Evolutionary conservation across 2,113 vertebrate genomes (phyloP).

Genomic region (Zootoca vivipara): DNA sequence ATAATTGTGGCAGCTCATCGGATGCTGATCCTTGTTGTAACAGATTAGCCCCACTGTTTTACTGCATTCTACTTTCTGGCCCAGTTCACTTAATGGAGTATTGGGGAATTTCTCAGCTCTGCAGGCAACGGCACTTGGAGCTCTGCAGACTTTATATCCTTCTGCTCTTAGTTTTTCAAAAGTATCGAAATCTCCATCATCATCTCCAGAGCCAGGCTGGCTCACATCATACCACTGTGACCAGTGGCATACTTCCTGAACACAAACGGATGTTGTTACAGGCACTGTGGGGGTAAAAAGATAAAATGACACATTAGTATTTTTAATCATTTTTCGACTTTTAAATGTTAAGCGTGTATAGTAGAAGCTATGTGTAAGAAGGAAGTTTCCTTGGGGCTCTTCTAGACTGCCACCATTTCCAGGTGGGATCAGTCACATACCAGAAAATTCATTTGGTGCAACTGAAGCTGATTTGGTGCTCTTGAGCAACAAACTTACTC

Average conservation of each 20-base stretch:
- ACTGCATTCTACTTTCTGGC: slow-evolving; percentile 72
- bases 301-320: background rate
- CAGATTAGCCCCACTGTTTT: slow-evolving; percentile 66
- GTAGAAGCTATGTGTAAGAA: background rate
- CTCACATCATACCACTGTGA: slow-evolving; percentile 75
- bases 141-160: slow-evolving; percentile 69
- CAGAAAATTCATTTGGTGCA: too few species aligned
- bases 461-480: too few species aligned
- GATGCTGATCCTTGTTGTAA: slow-evolving; percentile 72
- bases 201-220: slow-evolving; percentile 42
- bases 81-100: slow-evolving; percentile 51
- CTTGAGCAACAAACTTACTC: too few species aligned
- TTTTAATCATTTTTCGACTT: background rate
- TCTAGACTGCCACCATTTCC: too few species aligned
- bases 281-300: slow-evolving; percentile 15
- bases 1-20: slow-evolving; percentile 74
- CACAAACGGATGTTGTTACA: slow-evolving; percentile 59
- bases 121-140: slow-evolving; percentile 70
- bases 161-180: slow-evolving; percentile 73
- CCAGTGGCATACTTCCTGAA: slow-evolving; percentile 72
- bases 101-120: slow-evolving; percentile 67
- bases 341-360: background rate
- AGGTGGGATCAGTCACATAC: too few species aligned
- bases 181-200: slow-evolving; percentile 80
- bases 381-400: background rate